Conservation (phyloP, 2,888 invertebrate species). For the Agonopterix heracliana region DNA sequence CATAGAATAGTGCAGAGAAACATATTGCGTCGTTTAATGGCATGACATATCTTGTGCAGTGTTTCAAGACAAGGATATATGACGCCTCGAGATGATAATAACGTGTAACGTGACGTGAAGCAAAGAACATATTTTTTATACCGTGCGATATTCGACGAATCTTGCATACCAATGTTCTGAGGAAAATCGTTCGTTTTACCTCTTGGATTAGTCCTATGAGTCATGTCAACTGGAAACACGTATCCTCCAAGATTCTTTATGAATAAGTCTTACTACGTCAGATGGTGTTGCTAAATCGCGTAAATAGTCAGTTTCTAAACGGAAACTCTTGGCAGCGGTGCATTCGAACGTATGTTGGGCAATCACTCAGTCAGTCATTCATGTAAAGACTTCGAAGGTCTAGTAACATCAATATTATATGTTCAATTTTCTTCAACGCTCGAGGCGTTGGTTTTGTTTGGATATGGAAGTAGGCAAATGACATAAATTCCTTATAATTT, state of each 20-base stretch:
- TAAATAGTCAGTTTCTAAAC: slow-evolving; percentile 14
- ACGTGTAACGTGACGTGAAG: too few relatives aligned
- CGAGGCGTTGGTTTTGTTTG: too few relatives aligned
- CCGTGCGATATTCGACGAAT: too few relatives aligned
- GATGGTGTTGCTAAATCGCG: slow-evolving; percentile 4
- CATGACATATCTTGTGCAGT: too few relatives aligned
- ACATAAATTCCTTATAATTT: too few relatives aligned
- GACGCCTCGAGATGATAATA: too few relatives aligned
- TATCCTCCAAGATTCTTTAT: too few relatives aligned
- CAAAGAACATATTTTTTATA: too few relatives aligned
- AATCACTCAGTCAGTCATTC: slow-evolving; percentile 14
- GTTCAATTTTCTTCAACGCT: not conserved
- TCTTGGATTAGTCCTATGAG: not conserved
- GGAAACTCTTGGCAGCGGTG: slow-evolving; percentile 10
- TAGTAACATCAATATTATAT: slow-evolving; percentile 4
- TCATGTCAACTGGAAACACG: not conserved
- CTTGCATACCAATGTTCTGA: not conserved
- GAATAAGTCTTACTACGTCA: slow-evolving; percentile 1
- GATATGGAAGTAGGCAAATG: too few relatives aligned
- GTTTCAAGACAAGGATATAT: too few relatives aligned
- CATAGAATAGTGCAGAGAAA: too few relatives aligned
- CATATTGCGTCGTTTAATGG: too few relatives aligned
- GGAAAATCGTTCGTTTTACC: not conserved
- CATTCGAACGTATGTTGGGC: slow-evolving; percentile 9
- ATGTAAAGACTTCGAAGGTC: slow-evolving; percentile 15